phyloP scores from a whole-genome alignment of 2,888 invertebrate genomes.

The Sphaerophoria rueppellii region DNA sequence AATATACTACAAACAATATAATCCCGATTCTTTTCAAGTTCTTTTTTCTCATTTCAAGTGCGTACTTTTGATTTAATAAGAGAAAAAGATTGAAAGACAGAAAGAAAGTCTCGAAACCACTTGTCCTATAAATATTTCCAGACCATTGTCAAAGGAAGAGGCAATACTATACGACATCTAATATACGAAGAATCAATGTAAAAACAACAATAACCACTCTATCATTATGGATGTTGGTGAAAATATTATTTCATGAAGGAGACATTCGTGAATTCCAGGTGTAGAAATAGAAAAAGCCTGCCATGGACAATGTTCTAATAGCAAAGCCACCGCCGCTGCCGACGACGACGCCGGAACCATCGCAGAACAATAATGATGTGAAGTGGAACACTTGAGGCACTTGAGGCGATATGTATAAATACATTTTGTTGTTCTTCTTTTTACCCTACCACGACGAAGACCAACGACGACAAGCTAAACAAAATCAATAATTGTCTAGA shows the following conservation, averaged over 20 bases:
- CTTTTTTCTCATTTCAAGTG: constrained; percentile 12
- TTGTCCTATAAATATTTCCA: constrained; percentile 54
- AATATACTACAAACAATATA: constrained; percentile 4
- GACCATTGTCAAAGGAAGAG: constrained; percentile 29
- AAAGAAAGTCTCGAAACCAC: constrained; percentile 48
- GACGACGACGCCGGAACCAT: not conserved
- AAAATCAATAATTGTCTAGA: constrained; percentile 66
- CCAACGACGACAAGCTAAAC: constrained; percentile 2
- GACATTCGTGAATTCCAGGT: constrained; percentile 39
- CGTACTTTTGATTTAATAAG: constrained; percentile 47
- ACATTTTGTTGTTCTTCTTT: constrained; percentile 7
- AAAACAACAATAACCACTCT: constrained; percentile 42
- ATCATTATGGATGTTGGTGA: constrained; percentile 15
- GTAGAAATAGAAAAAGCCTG: not conserved
- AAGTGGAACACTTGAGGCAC: constrained; percentile 34
- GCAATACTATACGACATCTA: not conserved
- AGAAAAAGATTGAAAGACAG: not conserved
- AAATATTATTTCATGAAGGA: constrained; percentile 38
- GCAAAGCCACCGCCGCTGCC: not conserved
- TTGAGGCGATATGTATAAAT: constrained; percentile 48
- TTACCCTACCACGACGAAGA: not conserved
- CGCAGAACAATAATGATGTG: constrained; percentile 22
- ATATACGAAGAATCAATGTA: constrained; percentile 9
- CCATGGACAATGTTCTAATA: not conserved
- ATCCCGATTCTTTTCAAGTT: constrained; percentile 19